Evolutionary conservation across 1,140 invertebrate genomes (phyloP), one percentile per base, ranked within the genome.

Genomic region (Hycleus cichorii): DNA sequence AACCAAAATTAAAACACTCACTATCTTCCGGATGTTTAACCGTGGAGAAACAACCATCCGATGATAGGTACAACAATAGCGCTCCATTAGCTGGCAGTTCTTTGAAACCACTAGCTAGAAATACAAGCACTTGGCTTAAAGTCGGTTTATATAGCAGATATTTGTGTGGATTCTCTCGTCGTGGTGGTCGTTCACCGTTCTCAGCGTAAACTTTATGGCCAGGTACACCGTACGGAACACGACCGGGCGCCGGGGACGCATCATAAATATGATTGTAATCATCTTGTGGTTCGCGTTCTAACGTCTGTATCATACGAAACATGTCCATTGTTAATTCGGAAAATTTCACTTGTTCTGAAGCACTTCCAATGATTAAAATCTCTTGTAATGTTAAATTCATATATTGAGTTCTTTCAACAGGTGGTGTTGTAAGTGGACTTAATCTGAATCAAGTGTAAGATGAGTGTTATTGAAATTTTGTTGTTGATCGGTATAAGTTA

Each of bases 301-400:
- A 74, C 2, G 91, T 95, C 78, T 97, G 95, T 43, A 97, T 80
- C 87, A 98, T 97, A 64, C 94, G 81, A 73, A 94, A 98, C 95
- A 98, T 98, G 76, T 98, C 95, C 79, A 98, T 88, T 12, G 95
- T 97, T 53, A 98, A 77, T 76, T 97, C 95, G 64, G 93, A 96
- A 78, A 97, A 97, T 76, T 97, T 97, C n/a, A 95, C 91, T 81
- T 97, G 94, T 72, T 96, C 91, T 65, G 87, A 84, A 67, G 90
- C 90, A 72, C 94, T 95, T 42, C 95, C 95, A 49, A 98, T 87
- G 61, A 98, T 95, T 27, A 97, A 78, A 62, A 95, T 93, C 80
- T 98, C 95, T 78, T 96, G 92, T 12, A 97, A 79, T 40, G 86
- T 86, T 52, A 96, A 79, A 69, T 85, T 88, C 90, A 92, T 92